Evolutionary conservation across 2,113 vertebrate genomes (phyloP), one percentile per base, ranked within the genome.

Genomic region (Drymodes brunneopygia): DNA sequence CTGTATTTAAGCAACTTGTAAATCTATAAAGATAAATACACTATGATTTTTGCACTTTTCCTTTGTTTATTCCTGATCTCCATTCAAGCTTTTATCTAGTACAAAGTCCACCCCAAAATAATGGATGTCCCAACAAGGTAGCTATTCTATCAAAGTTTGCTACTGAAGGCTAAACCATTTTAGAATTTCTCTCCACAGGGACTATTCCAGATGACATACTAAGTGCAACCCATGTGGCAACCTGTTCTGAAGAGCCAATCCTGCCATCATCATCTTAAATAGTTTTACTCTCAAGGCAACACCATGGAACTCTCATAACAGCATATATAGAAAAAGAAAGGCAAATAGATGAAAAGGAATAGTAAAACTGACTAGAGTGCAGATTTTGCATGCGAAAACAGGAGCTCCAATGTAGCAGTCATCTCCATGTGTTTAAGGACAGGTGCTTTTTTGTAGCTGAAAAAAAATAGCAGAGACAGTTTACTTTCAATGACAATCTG

Each of bases 311-410:
- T 40, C 47, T 74, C 8, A 0, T 19, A 70, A 74, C 16, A 79
- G 11, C 1, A 0, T 5, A 44, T 1, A 0, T 0, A 85, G 42
- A 56, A 81, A 88, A 87, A 28, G 27, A 73, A 57, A 11, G 7
- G 12, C 42, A 87, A 65, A 15, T 2, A 62, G 15, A 66, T 4
- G 29, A 79, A 74, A 44, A 47, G 6, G 14, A 85, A 56, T 33
- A 9, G 17, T 22, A 67, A 62, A 60, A 40, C 20, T 35, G 20
- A 8, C 40, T 53, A 62, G 7, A 50, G 11, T 12, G n/a, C 8
- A 75, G 40, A 60, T 47, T 82, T 80, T 15, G 27, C 20, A 35
- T 5, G 17, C 45, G 10, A 77, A 69, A 89, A 83, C 0, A 65
- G 22, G 9, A 70, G 6, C 14, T 53, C 31, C 12, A 86, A 13